Conservation (phyloP, 2,113 vertebrate species). For the Galbula dea region DNA sequence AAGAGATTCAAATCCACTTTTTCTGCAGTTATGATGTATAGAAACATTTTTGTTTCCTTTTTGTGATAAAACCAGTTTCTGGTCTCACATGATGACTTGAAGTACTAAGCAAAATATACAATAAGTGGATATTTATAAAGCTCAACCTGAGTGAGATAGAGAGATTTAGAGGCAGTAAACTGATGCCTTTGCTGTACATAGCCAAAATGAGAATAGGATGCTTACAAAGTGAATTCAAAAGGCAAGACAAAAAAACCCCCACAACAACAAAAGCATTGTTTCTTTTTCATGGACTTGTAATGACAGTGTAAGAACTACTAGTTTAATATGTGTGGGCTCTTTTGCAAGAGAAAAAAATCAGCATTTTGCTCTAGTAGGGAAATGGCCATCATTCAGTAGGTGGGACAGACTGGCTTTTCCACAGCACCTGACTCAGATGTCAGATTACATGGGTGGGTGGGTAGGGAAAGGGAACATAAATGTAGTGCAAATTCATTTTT, state of each 20-base stretch:
- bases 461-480: background rate
- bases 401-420: background rate
- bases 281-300: background rate
- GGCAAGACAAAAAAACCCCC: background rate
- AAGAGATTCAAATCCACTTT: background rate
- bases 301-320: background rate
- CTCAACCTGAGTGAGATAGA: background rate
- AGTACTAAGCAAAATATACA: background rate
- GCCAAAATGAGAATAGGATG: background rate
- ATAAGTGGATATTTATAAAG: background rate
- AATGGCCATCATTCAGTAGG: background rate
- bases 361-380: background rate
- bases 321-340: background rate
- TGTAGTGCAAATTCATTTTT: background rate
- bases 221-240: background rate
- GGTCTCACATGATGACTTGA: background rate
- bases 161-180: background rate
- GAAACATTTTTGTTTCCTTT: background rate
- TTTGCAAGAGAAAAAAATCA: background rate
- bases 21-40: background rate
- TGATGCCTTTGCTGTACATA: background rate
- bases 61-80: background rate
- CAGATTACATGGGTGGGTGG: background rate
- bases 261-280: background rate
- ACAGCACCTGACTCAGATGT: background rate